Percentiles rank a stretch among this genome's conserved stretches.
Conservation (phyloP, 2,113 vertebrate species). For the Notiomystis cincta region DNA sequence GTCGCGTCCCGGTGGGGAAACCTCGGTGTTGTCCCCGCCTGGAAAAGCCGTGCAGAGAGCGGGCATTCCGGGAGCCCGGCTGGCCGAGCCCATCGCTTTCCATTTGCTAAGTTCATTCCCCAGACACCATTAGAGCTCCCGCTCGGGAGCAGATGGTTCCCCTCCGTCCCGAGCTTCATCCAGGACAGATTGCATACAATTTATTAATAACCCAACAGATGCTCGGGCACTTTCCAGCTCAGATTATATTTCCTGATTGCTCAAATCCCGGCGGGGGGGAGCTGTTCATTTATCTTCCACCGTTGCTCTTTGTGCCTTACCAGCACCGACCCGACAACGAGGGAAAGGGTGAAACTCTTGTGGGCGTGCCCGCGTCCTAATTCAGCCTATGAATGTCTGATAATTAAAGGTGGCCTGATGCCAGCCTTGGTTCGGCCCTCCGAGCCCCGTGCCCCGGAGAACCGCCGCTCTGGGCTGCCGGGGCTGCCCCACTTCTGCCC, state of each 20-base stretch:
- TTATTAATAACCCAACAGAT: conserved; percentile 70
- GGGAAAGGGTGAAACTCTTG: neutral
- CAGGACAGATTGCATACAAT: conserved; percentile 60
- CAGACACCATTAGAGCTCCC: neutral
- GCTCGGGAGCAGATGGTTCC: conserved; percentile 48
- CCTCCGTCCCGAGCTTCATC: neutral
- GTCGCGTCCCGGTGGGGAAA: accelerated
- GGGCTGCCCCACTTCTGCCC: accelerated
- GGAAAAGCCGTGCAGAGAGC: neutral
- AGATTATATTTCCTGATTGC: conserved; percentile 61
- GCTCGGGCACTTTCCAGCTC: conserved; percentile 43
- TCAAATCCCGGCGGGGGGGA: neutral
- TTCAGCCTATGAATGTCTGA: neutral
- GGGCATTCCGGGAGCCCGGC: neutral
- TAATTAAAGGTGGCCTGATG: neutral
- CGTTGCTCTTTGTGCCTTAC: neutral
- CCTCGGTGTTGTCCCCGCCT: accelerated
- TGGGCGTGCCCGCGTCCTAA: accelerated
- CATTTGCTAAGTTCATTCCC: neutral
- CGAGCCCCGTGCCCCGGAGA: neutral
- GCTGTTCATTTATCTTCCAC: conserved; percentile 3
- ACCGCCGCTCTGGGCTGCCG: accelerated
- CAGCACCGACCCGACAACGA: neutral
- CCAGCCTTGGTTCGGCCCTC: neutral
- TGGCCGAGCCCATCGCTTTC: neutral